Base-by-base conservation (phyloP, 2,797 vertebrate species). In the Paratrypauchen microcephalus region DNA sequence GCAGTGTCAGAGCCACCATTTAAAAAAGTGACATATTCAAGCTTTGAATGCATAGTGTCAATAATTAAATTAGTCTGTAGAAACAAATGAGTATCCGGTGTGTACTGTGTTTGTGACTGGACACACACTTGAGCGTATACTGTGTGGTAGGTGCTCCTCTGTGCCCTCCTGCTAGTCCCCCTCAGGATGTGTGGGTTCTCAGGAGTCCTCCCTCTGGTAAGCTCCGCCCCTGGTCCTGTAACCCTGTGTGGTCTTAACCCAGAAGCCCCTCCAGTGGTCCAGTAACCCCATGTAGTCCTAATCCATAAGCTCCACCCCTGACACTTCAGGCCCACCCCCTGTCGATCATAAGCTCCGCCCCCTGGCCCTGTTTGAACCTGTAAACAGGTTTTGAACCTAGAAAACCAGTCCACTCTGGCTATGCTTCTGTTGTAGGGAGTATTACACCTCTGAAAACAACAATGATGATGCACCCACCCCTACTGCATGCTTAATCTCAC, bases 111-210 rank as follows among this genome's bases (percentile, higher is more conserved):
- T 41, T 41, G 32, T 36, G 32, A 45, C 3, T 45, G 41, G 41
- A 45, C 41, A 45, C 39, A 41, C 32, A 36, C 32, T 36, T 36
- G 50, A 55, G n/a, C 24, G 84, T 82, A 73, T 87, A 79, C 28
- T 90, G 85, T 92, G 84, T 83, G 75, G 81, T 90, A 92, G 90
- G 89, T 89, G 77, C 70, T 83, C 79, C 74, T 76, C 77, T 76
- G 65, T 84, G 81, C 87, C 86, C 88, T 87, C 82, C 85, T 75
- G 75, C 79, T 87, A 87, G 76, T 72, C 82, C 89, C 76, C 81
- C 77, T 87, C 85, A 89, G 87, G 91, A 92, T 79, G 87, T 92
- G 73, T 93, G 92, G 92, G 89, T 92, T 77, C 91, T 93, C 84
- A 91, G 90, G 86, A 89, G 86, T 48, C 82, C 88, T 68, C 85